A percentile compares a stretch with the other conserved stretches of the same genome.
Conservation (phyloP, 2,797 vertebrate species). For the Setipinna tenuifilis region DNA sequence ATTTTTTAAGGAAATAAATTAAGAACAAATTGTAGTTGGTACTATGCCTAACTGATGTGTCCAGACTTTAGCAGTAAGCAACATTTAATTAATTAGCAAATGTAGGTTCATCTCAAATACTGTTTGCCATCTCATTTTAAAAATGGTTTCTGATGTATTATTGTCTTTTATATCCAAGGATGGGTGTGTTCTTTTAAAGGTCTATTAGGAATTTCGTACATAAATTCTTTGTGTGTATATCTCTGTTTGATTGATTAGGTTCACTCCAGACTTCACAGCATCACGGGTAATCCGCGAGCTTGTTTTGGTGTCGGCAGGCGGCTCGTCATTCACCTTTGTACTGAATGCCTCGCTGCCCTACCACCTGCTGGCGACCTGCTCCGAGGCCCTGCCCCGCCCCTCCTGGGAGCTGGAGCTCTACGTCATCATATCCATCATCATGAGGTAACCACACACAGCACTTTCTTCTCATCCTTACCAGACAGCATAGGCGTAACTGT, state of each 20-base stretch:
- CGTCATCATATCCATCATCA: constrained; percentile 85
- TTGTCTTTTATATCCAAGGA: not conserved
- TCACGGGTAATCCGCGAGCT: constrained; percentile 84
- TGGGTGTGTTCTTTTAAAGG: not conserved
- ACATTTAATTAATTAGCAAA: too few species aligned
- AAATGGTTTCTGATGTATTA: not conserved
- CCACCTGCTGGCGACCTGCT: constrained; percentile 85
- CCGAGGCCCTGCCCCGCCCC: constrained; percentile 83
- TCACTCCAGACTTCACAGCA: constrained; percentile 88
- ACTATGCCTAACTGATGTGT: too few species aligned
- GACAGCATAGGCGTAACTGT: too few species aligned
- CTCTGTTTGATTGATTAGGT: constrained; percentile 65
- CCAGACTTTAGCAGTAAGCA: too few species aligned
- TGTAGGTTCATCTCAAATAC: too few species aligned
- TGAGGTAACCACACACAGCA: constrained; percentile 72
- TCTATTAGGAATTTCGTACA: not conserved
- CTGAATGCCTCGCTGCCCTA: constrained; percentile 87
- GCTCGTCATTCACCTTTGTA: constrained; percentile 82
- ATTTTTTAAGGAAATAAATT: too few species aligned
- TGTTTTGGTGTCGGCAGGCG: constrained; percentile 77
- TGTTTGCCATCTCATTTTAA: too few species aligned
- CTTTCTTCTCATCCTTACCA: too few species aligned
- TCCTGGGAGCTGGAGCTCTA: constrained; percentile 86
- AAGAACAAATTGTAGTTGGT: too few species aligned
- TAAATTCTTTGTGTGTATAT: not conserved